Base-by-base conservation (phyloP, 2,888 invertebrate genomes). In the Malthinus flaveolus region DNA sequence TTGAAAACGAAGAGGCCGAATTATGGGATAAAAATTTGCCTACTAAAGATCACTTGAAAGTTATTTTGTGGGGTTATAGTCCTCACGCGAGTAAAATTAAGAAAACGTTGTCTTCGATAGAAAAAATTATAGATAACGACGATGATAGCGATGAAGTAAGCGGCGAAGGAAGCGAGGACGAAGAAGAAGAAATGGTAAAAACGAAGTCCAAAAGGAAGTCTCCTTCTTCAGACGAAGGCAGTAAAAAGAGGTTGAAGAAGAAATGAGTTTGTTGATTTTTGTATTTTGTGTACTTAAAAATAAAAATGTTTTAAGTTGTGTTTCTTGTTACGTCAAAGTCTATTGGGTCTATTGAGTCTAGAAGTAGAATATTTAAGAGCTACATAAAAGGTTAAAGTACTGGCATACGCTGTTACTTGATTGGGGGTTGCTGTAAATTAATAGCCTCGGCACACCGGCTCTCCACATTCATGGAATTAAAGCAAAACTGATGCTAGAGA, bases 11-110 rank as follows among this genome's bases (percentile, higher is more conserved):
- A 9, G 81, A 84, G 39, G 81, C 81, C 0, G 84, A 88, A 68
- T 77, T 89, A 1, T 87, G 87, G 75, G 82, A 83, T 31, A 81
- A 85, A 58, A 88, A 88, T 32, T 81, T 87, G 44, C 91, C 91
- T 0, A 86, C 87, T 0, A 79, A 82, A 36, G 85, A 87, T 53
- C 91, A 91, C 68, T 69, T 88, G 58, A 80, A 87, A 66, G 78
- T 90, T 70, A 83, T 91, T 42, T 80, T 90, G 54, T 90, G 90
- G 89, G 90, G 87, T 0, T 91, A 89, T 70, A 90, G 89, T 45
- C 87, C 89, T 0, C 89, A 90, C 61, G 83, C 85, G 0, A 82
- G 84, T 31, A 85, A 85, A 69, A 80, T 89, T 1, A 90, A 90
- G 72, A 87, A 82, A 61, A 82, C 80, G 59, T 68, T 82, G 37